A percentile compares a stretch with the other conserved stretches of the same genome.
phyloP scores from a whole-genome alignment of 2,888 invertebrate species.

The Laspeyria flexula region DNA sequence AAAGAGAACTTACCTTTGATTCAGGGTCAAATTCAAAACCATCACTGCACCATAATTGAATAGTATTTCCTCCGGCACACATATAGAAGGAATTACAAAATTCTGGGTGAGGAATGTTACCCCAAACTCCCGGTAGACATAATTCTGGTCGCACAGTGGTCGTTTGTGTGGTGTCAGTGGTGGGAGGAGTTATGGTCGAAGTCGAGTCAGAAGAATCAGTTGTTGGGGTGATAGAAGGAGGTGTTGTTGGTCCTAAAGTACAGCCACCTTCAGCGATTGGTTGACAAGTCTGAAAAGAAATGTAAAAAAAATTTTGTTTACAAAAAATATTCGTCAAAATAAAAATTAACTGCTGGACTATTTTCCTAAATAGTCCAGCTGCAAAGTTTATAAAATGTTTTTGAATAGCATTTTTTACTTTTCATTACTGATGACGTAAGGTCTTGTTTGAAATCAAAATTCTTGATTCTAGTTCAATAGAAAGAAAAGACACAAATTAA shows the following conservation, averaged over 20 bases:
- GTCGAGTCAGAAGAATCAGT: neutral
- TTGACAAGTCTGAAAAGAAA: slow-evolving; percentile 1
- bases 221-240: neutral
- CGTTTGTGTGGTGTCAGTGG: neutral
- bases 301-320: too few species aligned
- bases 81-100: slow-evolving; percentile 33
- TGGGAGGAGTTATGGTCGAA: neutral
- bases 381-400: too few species aligned
- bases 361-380: too few species aligned
- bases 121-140: neutral
- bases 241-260: neutral
- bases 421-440: too few species aligned
- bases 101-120: slow-evolving; percentile 8
- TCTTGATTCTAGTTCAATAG: too few species aligned
- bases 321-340: too few species aligned
- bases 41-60: slow-evolving; percentile 43
- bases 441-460: too few species aligned
- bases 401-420: too few species aligned
- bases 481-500: too few species aligned
- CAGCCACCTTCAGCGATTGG: slow-evolving; percentile 10
- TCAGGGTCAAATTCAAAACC: slow-evolving; percentile 53
- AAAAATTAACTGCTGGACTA: too few species aligned
- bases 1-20: slow-evolving; percentile 11
- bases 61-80: slow-evolving; percentile 46
- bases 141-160: neutral